Base-by-base conservation (phyloP, 1,140 invertebrate species). In the Drosophila fuyamai region DNA sequence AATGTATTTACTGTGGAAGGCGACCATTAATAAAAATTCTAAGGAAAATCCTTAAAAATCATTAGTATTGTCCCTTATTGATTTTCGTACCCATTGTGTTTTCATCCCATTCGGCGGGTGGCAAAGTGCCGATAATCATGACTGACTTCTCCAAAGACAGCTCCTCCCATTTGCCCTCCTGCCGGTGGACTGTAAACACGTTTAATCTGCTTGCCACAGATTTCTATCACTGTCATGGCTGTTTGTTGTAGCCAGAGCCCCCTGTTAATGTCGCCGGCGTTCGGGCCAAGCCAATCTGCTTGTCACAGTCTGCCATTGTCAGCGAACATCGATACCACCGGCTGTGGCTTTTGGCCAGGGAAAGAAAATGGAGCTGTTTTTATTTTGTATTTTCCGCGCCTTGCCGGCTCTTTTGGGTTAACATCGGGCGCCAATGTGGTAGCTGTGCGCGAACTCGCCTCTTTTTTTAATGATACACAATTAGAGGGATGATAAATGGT, bases 401-500 rank as follows among this genome's bases (percentile, higher is more conserved):
- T 54, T 54, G 12, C 35, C 29, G 47, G 36, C 38, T 82, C 56
- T 66, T 72, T 77, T 84, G 84, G 85, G 82, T 89, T 84, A 89
- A 89, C 84, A 89, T 78, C 80, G 65, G 65, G 77, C 65, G 48
- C 12, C 71, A 29, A 36, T 53, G 50, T 41, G 41, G 67, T 41
- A 36, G 59, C 47, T 50, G 60, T 41, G 73, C 73, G 60, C 46
- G 65, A 60, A 63, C 65, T 54, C 59, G 58, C 65, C 58, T 66
- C 68, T 54, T 79, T 89, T 86, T 88, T 90, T 90, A 90, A 90
- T 90, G 86, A 91, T 90, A 90, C 89, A 91, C 89, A 91, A 91
- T 91, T 91, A 91, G 89, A 90, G 76, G 79, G 84, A 91, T 91
- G 89, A 91, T 91, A 91, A 91, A 91, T 91, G 89, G 79, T 90